Evolutionary conservation across 2,113 vertebrate genomes (phyloP), one percentile per base, ranked within the genome.

Genomic region (Lipophrys pholis): DNA sequence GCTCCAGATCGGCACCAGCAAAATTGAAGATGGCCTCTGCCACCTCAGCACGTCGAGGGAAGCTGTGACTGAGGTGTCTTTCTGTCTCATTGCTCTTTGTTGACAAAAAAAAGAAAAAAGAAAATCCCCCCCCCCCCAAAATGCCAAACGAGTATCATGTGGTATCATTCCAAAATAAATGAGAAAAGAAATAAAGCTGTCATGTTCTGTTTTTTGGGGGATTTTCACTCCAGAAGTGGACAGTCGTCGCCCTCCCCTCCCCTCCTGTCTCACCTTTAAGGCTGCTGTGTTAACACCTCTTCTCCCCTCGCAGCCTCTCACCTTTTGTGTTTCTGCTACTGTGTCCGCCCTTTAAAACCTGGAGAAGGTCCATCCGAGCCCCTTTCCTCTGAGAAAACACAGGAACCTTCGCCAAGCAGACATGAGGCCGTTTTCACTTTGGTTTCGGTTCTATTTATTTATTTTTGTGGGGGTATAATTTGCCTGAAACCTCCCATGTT

Each of bases 141-240:
- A 74, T 78, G 73, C 79, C 74, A 90, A 89, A 81, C 40, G 7
- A 82, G 77, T 67, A n/a, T n/a, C n/a, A n/a, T 76, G 75, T 83
- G 56, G 54, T 56, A 75, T 79, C 88, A 90, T 92, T 93, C 89
- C 90, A 87, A 83, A n/a, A n/a, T n/a, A n/a, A n/a, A n/a, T n/a
- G n/a, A n/a, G n/a, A n/a, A n/a, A n/a, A n/a, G n/a, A n/a, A n/a
- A n/a, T n/a, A n/a, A 82, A 81, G 70, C 46, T 66, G 60, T 73
- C 63, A 66, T 73, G 53, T 82, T 82, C n/a, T 78, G 36, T 75
- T 82, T 85, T 80, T n/a, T n/a, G n/a, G n/a, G n/a, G n/a, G 79
- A 6, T 69, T 72, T 75, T 72, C 74, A 68, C 78, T 83, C 72
- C 78, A 80, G 84, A 68, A 78, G 75, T 87, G 90, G 89, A 90